phyloP scores from a whole-genome alignment of 2,113 vertebrate species.

The Sorex araneus region DNA sequence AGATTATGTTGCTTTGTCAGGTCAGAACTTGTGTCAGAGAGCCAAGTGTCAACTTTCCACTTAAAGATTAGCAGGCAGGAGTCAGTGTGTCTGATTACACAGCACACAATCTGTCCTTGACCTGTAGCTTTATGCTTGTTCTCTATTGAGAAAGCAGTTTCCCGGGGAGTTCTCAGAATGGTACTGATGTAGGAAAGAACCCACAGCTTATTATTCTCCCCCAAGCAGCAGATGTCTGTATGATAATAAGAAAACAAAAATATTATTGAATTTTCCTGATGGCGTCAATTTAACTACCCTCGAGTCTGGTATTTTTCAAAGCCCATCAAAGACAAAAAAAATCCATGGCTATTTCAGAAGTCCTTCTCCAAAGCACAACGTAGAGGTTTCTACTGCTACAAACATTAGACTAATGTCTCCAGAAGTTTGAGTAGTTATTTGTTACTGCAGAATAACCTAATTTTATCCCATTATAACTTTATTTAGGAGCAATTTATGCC shows the following conservation, averaged over 20 bases:
- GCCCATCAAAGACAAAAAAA: conserved; percentile 65
- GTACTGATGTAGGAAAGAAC: conserved; percentile 69
- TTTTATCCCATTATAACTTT: conserved; percentile 62
- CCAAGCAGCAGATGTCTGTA: conserved; percentile 63
- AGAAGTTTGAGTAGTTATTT: conserved; percentile 65
- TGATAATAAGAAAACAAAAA: conserved; percentile 79
- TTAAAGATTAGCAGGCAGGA: conserved; percentile 82
- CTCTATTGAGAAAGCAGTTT: conserved; percentile 70
- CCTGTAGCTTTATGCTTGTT: conserved; percentile 60
- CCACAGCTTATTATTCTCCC: conserved; percentile 67
- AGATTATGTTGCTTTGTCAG: conserved; percentile 81
- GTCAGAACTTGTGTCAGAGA: conserved; percentile 83
- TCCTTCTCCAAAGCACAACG: conserved; percentile 58
- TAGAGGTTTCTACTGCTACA: conserved; percentile 35
- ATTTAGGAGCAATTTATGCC: conserved; percentile 48
- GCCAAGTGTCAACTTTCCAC: conserved; percentile 84
- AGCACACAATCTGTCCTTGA: conserved; percentile 75
- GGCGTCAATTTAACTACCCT: conserved; percentile 62
- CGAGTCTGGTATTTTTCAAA: conserved; percentile 72
- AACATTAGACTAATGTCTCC: neutral
- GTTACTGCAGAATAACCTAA: conserved; percentile 52
- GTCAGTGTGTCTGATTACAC: conserved; percentile 75
- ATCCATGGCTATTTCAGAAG: conserved; percentile 52
- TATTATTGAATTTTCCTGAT: conserved; percentile 77
- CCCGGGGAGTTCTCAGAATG: conserved; percentile 64